Conservation (phyloP, 2,888 invertebrate genomes). For the Drosophila eohydei region DNA sequence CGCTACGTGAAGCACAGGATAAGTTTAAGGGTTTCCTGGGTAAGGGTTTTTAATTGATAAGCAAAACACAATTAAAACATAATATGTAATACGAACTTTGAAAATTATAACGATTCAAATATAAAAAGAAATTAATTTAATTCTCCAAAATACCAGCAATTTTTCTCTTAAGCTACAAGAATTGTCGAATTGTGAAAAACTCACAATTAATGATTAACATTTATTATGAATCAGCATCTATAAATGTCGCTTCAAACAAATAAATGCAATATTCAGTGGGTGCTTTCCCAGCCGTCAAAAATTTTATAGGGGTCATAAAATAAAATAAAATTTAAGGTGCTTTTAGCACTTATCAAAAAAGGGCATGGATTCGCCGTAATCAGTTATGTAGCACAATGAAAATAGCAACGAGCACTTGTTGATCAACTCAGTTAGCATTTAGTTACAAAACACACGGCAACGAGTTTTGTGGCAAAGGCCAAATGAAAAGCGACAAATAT, state of each 20-base stretch:
- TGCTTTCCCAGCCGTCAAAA: background rate
- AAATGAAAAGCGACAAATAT: conserved; percentile 51
- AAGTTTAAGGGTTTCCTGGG: conserved; percentile 54
- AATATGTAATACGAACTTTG: background rate
- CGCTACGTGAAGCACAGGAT: conserved; percentile 64
- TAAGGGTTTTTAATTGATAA: conserved; percentile 31
- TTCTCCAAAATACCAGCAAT: background rate
- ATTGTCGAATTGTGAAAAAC: background rate
- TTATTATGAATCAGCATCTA: conserved; percentile 7
- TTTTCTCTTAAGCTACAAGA: background rate
- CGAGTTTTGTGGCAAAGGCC: background rate
- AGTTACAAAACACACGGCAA: conserved; percentile 12
- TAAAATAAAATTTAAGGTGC: background rate
- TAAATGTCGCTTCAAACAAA: background rate
- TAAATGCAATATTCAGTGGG: background rate
- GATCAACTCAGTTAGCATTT: conserved; percentile 8
- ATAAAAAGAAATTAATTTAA: background rate
- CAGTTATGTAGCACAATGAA: background rate
- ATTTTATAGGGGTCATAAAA: conserved; percentile 12
- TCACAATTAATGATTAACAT: background rate
- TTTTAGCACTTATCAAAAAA: conserved; percentile 31
- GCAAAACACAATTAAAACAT: background rate
- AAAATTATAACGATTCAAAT: background rate
- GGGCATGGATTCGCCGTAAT: conserved; percentile 2
- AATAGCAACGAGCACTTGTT: background rate